phyloP scores from a whole-genome alignment of 2,113 vertebrate genomes.

The Sturnus vulgaris region DNA sequence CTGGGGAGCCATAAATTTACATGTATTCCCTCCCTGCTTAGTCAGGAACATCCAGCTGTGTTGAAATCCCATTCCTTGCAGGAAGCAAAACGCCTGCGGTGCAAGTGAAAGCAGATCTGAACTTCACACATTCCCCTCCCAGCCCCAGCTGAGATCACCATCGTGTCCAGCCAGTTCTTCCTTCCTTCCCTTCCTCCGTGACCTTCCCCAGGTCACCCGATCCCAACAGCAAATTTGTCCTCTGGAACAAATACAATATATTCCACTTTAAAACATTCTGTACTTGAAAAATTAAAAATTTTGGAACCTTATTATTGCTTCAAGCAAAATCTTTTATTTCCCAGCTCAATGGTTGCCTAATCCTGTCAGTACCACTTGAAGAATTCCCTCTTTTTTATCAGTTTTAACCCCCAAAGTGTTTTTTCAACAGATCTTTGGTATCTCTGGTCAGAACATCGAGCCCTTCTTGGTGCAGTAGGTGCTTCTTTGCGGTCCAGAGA shows the following conservation, averaged over 20 bases:
- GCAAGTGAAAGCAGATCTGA: neutral
- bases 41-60: neutral
- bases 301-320: neutral
- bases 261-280: neutral
- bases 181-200: accelerated
- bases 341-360: neutral
- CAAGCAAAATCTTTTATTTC: neutral
- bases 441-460: neutral
- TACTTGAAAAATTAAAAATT: neutral
- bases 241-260: neutral
- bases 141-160: accelerated
- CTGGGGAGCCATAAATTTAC: neutral
- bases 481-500: accelerated
- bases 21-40: neutral
- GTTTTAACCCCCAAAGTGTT: neutral
- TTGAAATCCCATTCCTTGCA: neutral
- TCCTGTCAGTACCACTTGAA: neutral
- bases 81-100: neutral
- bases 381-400: neutral
- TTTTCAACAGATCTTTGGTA: neutral
- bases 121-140: accelerated
- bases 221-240: neutral
- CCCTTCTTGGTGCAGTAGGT: neutral
- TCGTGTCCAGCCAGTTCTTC: accelerated
- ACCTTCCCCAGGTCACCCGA: neutral